Conservation (phyloP, 2,888 invertebrate genomes). For the Drosophila peninsularis region DNA sequence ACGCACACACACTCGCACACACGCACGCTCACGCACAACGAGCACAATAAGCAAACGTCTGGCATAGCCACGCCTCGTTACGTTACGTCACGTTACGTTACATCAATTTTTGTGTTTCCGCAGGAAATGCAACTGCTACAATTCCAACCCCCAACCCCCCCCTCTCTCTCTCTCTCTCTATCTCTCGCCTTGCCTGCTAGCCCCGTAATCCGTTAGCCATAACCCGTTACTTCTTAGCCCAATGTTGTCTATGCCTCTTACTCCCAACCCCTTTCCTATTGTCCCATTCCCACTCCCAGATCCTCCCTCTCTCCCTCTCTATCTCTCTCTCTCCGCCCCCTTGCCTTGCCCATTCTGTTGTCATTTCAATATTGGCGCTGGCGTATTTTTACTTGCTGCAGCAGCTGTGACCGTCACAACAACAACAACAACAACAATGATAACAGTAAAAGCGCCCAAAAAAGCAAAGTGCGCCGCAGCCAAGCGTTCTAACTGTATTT, state of each 20-base stretch:
- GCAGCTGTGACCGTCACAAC: conserved; percentile 71
- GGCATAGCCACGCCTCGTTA: conserved; percentile 68
- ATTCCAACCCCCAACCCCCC: conserved; percentile 24
- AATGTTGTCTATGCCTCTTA: conserved; percentile 6
- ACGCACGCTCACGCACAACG: conserved; percentile 25
- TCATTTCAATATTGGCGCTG: conserved; percentile 77
- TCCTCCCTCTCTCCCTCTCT: no score
- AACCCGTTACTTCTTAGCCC: conserved; percentile 58
- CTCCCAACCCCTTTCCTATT: conserved; percentile 1
- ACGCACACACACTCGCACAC: conserved; percentile 11
- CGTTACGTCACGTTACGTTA: conserved; percentile 79
- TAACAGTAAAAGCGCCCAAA: conserved; percentile 58
- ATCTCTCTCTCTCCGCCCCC: not conserved
- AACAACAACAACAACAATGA: conserved; percentile 36
- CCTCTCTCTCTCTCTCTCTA: not conserved
- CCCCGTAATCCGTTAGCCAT: conserved; percentile 53
- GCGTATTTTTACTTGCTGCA: conserved; percentile 75
- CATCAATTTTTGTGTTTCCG: conserved; percentile 79
- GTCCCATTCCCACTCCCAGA: not conserved
- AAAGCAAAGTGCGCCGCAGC: conserved; percentile 59
- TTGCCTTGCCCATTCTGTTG: conserved; percentile 56
- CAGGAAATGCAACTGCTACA: conserved; percentile 77
- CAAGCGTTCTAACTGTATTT: conserved; percentile 65
- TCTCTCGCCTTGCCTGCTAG: conserved; percentile 13
- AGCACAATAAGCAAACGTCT: conserved; percentile 55